Evolutionary conservation across 2,888 invertebrate species (phyloP).

Genomic region (Nomada lathburiana): DNA sequence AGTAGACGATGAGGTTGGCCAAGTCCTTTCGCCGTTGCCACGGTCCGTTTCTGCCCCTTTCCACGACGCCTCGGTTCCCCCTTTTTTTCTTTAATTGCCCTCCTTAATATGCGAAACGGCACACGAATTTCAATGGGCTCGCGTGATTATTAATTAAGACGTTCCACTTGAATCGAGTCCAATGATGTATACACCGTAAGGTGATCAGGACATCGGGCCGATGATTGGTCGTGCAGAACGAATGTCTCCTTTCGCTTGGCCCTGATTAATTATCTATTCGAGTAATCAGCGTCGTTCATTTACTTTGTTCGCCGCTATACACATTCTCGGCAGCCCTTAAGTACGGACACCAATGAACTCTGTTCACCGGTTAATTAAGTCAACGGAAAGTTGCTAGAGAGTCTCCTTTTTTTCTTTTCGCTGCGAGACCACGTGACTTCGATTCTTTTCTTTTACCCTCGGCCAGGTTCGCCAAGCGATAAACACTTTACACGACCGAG

Average conservation of each 20-base stretch:
- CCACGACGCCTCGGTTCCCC: neutral
- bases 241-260: conserved; percentile 39
- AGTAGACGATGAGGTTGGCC: conserved; percentile 62
- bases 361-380: conserved; percentile 34
- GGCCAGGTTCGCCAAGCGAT: neutral
- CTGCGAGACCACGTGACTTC: conserved; percentile 5
- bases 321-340: conserved; percentile 28
- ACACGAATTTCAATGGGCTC: conserved; percentile 70
- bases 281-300: conserved; percentile 58
- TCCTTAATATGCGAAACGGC: conserved; percentile 69
- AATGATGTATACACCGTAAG: conserved; percentile 54
- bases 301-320: conserved; percentile 37
- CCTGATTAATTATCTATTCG: conserved; percentile 64
- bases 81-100: conserved; percentile 55
- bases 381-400: conserved; percentile 9
- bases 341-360: conserved; percentile 15
- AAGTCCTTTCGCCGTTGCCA: conserved; percentile 43
- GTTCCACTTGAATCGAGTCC: conserved; percentile 50
- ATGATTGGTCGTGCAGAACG: conserved; percentile 55
- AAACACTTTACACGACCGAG: neutral
- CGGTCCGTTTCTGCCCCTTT: conserved; percentile 36
- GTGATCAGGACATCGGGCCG: conserved; percentile 61
- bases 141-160: conserved; percentile 72
- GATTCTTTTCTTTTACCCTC: neutral
- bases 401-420: neutral